Evolutionary conservation across 2,113 vertebrate genomes (phyloP).

Genomic region (Rhodinocichla rosea): DNA sequence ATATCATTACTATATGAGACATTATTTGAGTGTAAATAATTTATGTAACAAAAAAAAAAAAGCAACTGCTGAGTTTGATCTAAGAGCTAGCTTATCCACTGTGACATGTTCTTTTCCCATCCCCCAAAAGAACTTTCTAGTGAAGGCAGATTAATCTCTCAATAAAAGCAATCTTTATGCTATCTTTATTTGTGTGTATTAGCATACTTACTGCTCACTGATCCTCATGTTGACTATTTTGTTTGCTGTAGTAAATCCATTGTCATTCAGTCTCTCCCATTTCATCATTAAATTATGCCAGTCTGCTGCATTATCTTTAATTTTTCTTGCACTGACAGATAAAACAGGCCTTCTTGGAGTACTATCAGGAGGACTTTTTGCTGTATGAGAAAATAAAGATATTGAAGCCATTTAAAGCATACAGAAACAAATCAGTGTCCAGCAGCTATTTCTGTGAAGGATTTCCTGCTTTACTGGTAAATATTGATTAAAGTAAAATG

Average conservation of each 20-base stretch:
- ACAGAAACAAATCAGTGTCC: background rate
- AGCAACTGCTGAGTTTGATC: background rate
- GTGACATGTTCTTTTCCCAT: background rate
- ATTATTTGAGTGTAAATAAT: background rate
- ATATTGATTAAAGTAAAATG: background rate
- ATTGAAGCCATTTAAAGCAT: background rate
- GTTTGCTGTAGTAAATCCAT: conserved; percentile 74
- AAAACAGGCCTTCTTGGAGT: conserved; percentile 79
- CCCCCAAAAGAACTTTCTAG: background rate
- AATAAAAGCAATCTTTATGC: background rate
- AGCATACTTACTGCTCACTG: conserved; percentile 72
- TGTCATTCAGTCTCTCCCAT: conserved; percentile 86
- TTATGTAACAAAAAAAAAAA: background rate
- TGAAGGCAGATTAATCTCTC: background rate
- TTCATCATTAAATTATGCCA: conserved; percentile 93
- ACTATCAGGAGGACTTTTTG: conserved; percentile 47
- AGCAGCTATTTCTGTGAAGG: background rate
- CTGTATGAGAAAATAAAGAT: conserved; percentile 40
- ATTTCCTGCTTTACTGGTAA: background rate
- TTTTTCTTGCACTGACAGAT: conserved; percentile 86
- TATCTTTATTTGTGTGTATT: background rate
- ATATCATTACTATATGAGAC: background rate
- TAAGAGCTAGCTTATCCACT: background rate
- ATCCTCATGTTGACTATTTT: conserved; percentile 83
- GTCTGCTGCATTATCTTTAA: conserved; percentile 92